These are phyloP conservation scores for Tricholauxania praeusta DNA, from an alignment of 2,888 invertebrate genomes.

Conservation along the genomic window DNA sequence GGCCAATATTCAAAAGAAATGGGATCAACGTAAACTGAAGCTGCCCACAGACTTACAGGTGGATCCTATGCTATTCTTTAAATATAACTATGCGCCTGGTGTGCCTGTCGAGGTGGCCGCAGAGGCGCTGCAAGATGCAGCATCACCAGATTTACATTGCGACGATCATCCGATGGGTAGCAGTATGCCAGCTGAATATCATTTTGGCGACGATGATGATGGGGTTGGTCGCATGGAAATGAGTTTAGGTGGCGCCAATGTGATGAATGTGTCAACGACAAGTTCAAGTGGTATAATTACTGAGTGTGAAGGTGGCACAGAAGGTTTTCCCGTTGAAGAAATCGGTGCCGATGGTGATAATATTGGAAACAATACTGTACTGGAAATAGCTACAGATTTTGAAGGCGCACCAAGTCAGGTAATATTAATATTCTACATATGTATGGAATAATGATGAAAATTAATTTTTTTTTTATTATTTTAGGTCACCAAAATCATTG, in stretches of 20 bases:
- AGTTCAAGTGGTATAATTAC: constrained; percentile 53
- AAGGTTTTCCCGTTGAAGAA: constrained; percentile 49
- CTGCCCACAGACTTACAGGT: constrained; percentile 63
- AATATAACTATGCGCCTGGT: constrained; percentile 59
- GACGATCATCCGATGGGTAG: constrained; percentile 68
- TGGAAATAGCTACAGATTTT: constrained; percentile 71
- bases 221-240: constrained; percentile 42
- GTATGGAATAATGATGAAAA: not conserved
- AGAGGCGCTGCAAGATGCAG: constrained; percentile 26
- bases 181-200: constrained; percentile 44
- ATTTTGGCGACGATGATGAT: constrained; percentile 52
- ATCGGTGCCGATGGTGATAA: constrained; percentile 50
- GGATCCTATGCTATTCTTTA: constrained; percentile 56
- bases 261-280: constrained; percentile 32
- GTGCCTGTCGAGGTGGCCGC: constrained; percentile 51
- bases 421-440: constrained; percentile 13
- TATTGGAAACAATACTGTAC: constrained; percentile 57
- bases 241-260: constrained; percentile 36
- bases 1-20: constrained; percentile 63
- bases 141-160: constrained; percentile 39
- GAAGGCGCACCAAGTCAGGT: constrained; percentile 75
- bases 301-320: constrained; percentile 63
- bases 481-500: constrained; percentile 73
- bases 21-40: constrained; percentile 65
- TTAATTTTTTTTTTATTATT: constrained; percentile 35